phyloP scores from a whole-genome alignment of 2,113 vertebrate species.

The Bubo bubo region DNA sequence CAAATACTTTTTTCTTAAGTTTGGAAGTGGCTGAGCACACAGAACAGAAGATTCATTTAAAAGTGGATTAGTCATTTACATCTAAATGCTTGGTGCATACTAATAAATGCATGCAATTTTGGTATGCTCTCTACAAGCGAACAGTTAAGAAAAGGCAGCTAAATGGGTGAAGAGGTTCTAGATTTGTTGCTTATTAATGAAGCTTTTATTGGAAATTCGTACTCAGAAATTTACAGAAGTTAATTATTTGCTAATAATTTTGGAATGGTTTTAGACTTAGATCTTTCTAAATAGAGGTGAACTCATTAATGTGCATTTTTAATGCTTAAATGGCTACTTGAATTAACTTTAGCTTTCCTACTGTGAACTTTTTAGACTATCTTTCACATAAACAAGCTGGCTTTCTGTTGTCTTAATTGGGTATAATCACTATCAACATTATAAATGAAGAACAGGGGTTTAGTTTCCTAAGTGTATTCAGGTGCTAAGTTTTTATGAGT shows the following conservation, averaged over 20 bases:
- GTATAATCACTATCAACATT: not conserved
- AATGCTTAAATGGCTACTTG: not conserved
- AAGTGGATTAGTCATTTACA: slow-evolving; percentile 49
- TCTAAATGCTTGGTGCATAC: slow-evolving; percentile 28
- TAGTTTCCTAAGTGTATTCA: not conserved
- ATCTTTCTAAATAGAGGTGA: not conserved
- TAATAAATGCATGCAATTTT: slow-evolving; percentile 33
- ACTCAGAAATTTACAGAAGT: not conserved
- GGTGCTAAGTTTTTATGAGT: not conserved
- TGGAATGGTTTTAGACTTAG: not conserved
- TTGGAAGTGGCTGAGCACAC: slow-evolving; percentile 8
- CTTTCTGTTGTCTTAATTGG: not conserved
- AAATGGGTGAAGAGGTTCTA: not conserved
- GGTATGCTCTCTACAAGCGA: not conserved
- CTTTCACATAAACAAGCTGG: not conserved
- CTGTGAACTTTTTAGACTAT: not conserved
- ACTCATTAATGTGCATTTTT: not conserved
- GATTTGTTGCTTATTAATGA: slow-evolving; percentile 6
- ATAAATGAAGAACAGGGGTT: not conserved
- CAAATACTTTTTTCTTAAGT: slow-evolving; percentile 2
- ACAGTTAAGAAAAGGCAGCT: not conserved
- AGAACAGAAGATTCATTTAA: slow-evolving; percentile 59
- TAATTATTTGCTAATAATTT: not conserved
- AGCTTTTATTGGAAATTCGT: not conserved
- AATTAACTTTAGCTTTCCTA: not conserved